Percentiles rank a stretch among this genome's conserved stretches.
phyloP scores from a whole-genome alignment of 2,888 invertebrate species.

The Pristionchus arcanus region DNA sequence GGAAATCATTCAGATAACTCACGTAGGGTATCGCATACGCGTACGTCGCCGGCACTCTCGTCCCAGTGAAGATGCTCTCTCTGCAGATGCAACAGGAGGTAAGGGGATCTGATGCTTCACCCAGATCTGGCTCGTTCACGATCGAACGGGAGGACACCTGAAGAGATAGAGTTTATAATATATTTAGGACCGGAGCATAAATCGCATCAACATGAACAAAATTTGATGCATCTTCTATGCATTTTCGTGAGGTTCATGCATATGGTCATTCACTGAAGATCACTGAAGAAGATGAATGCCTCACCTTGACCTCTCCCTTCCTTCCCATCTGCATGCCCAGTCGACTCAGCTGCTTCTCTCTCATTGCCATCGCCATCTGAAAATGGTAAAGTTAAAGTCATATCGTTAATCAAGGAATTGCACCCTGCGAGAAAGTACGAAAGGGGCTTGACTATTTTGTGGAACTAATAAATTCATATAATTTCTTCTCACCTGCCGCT shows the following conservation, averaged over 20 bases:
- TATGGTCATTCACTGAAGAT: too few relatives aligned
- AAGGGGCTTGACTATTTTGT: too few relatives aligned
- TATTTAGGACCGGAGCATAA: too few relatives aligned
- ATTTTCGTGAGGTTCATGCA: too few relatives aligned
- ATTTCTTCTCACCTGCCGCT: slow-evolving; percentile 86
- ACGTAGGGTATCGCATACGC: slow-evolving; percentile 40
- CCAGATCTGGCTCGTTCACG: slow-evolving; percentile 66
- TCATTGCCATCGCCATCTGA: slow-evolving; percentile 93
- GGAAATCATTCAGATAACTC: not conserved
- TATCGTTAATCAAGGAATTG: too few relatives aligned
- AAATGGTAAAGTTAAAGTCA: too few relatives aligned
- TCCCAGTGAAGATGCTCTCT: slow-evolving; percentile 61
- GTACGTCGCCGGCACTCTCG: slow-evolving; percentile 57
- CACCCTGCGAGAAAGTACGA: too few relatives aligned
- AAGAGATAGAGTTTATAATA: not conserved
- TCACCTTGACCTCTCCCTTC: slow-evolving; percentile 65
- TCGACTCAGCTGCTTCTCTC: slow-evolving; percentile 95
- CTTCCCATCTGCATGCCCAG: slow-evolving; percentile 85
- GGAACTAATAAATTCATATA: too few relatives aligned
- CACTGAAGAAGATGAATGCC: not conserved
- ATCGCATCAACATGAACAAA: too few relatives aligned
- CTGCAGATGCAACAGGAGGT: slow-evolving; percentile 68
- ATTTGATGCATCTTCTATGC: too few relatives aligned
- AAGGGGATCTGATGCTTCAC: slow-evolving; percentile 61
- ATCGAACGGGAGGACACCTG: slow-evolving; percentile 63